phyloP scores from a whole-genome alignment of 2,888 invertebrate genomes.

The Lacanobia wlatinum region DNA sequence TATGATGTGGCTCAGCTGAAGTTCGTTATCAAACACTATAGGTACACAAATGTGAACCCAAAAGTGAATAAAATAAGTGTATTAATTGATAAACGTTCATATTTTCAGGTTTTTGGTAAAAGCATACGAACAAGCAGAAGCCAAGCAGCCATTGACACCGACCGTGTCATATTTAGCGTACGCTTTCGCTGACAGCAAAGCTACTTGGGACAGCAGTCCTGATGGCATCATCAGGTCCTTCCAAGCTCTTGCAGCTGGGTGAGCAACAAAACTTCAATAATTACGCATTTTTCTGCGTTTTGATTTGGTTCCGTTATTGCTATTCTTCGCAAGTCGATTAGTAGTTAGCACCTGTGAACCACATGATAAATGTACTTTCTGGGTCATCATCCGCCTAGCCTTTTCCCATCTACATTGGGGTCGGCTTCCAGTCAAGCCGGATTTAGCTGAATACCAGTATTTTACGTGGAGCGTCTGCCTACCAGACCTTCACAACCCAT shows the following conservation, averaged over 20 bases:
- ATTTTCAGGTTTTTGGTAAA: slow-evolving; percentile 93
- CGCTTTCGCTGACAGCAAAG: slow-evolving; percentile 60
- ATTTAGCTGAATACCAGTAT: too few species aligned
- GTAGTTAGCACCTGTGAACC: too few species aligned
- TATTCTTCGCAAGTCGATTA: background rate
- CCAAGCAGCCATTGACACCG: slow-evolving; percentile 91
- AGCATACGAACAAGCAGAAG: slow-evolving; percentile 92
- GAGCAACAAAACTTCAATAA: slow-evolving; percentile 47
- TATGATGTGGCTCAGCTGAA: too few species aligned
- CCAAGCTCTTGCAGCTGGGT: slow-evolving; percentile 92
- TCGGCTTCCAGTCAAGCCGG: too few species aligned
- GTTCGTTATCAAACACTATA: background rate
- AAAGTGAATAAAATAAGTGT: background rate
- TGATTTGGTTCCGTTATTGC: background rate
- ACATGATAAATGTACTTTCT: too few species aligned
- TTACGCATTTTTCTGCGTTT: background rate
- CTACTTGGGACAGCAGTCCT: slow-evolving; percentile 80
- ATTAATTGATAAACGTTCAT: background rate
- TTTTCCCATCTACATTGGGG: too few species aligned
- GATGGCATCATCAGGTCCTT: slow-evolving; percentile 90
- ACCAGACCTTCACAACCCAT: too few species aligned
- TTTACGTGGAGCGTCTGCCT: too few species aligned
- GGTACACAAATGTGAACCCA: too few species aligned
- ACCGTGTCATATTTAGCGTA: slow-evolving; percentile 92
- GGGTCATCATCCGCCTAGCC: too few species aligned